These are phyloP conservation scores for Scaptomyza caliginosa DNA, from an alignment of 2,888 invertebrate genomes.

Conservation along the genomic window DNA sequence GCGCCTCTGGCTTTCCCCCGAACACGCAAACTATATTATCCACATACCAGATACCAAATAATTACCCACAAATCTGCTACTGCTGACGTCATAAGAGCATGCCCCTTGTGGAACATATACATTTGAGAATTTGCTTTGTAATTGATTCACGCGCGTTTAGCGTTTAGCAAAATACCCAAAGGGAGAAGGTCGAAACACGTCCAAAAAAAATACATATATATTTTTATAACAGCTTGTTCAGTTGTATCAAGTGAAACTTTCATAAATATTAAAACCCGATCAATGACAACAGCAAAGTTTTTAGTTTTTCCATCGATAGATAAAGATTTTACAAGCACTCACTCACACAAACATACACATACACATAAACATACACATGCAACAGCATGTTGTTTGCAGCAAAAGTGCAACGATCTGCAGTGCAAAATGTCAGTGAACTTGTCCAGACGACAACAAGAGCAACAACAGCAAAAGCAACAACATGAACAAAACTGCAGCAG, in stretches of 20 bases:
- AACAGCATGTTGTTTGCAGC: conserved; percentile 35
- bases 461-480: conserved; percentile 16
- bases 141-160: conserved; percentile 37
- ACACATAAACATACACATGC: conserved; percentile 1
- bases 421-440: conserved; percentile 82
- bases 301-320: conserved; percentile 8
- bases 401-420: conserved; percentile 82
- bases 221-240: too few species aligned
- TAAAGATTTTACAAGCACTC: conserved; percentile 38
- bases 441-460: conserved; percentile 35
- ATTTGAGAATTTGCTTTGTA: conserved; percentile 38
- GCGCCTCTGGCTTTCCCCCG: conserved; percentile 3
- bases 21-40: neutral
- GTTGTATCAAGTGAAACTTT: neutral
- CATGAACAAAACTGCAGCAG: conserved; percentile 22
- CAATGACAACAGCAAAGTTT: neutral
- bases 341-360: neutral
- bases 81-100: conserved; percentile 31
- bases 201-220: neutral
- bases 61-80: neutral
- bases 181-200: conserved; percentile 40
- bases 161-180: conserved; percentile 29
- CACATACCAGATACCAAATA: neutral
- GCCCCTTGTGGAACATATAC: too few species aligned
- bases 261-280: neutral